Evolutionary conservation across 30 jellyfish, hydroid and myxozoan genomes (phyloP).

Genomic region (Sanderia malayensis): DNA sequence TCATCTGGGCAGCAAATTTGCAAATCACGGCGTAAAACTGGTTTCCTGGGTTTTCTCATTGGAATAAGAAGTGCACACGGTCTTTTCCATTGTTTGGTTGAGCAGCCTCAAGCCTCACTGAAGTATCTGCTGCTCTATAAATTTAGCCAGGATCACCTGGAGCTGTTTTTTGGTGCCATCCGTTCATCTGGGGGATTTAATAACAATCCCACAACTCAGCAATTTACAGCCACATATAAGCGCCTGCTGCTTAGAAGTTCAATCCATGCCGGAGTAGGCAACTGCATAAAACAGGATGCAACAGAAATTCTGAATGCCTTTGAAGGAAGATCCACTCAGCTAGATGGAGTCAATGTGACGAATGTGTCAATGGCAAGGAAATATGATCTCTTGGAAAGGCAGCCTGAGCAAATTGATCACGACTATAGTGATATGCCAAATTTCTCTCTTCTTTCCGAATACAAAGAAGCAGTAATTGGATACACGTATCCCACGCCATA

Average conservation of each 20-base stretch:
- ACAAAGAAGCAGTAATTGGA: no score
- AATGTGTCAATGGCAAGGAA: no score
- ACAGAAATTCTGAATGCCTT: constrained; percentile 38
- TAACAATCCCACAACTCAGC: no score
- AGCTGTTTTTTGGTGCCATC: no score
- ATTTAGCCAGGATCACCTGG: constrained; percentile 48
- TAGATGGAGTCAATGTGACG: no score
- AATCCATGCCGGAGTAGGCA: constrained; percentile 17
- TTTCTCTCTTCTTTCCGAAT: no score
- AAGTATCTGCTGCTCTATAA: constrained; percentile 31
- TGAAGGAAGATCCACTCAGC: no score
- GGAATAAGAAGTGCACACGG: constrained; percentile 21
- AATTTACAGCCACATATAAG: constrained; percentile 39
- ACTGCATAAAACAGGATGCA: constrained; percentile 44
- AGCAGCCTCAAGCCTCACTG: constrained; percentile 14
- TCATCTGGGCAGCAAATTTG: constrained; percentile 21
- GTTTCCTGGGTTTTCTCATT: constrained; percentile 41
- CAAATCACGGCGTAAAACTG: constrained; percentile 28
- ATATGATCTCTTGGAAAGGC: no score
- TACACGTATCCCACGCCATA: no score
- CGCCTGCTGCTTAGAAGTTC: constrained; percentile 12
- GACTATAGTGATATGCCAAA: no score
- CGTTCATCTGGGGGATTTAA: no score
- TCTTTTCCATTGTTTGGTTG: constrained; percentile 25
- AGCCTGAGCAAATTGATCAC: no score